Conservation (phyloP, 1,140 invertebrate species). For the Cydia splendana region DNA sequence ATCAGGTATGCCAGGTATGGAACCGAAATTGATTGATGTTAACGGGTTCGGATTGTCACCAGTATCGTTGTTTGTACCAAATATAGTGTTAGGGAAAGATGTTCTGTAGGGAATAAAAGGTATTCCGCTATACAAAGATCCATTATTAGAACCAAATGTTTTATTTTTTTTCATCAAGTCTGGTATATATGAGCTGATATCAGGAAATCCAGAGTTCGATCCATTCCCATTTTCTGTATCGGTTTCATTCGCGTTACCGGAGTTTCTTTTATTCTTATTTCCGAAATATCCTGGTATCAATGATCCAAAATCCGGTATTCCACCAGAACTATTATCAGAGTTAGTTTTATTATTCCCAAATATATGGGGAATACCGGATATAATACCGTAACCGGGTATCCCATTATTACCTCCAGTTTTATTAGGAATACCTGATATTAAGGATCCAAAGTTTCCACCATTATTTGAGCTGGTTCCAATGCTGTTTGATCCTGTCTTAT, state of each 20-base stretch:
- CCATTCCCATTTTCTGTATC: not conserved
- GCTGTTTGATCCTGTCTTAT: not conserved
- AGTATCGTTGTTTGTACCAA: not conserved
- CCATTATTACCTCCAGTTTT: not conserved
- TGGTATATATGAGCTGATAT: not conserved
- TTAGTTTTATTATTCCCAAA: not conserved
- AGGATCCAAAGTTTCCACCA: not conserved
- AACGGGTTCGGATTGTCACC: not conserved
- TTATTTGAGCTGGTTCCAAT: not conserved
- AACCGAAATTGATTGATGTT: not conserved
- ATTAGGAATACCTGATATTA: constrained; percentile 11
- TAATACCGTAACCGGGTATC: not conserved
- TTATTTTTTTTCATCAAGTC: not conserved
- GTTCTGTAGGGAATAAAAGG: not conserved
- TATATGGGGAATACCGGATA: not conserved
- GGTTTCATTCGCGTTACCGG: not conserved
- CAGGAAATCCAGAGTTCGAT: not conserved
- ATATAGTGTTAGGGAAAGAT: not conserved
- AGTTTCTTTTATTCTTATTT: not conserved
- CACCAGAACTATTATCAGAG: not conserved
- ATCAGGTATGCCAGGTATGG: not conserved
- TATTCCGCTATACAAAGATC: not conserved
- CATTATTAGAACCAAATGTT: not conserved
- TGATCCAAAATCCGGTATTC: not conserved
- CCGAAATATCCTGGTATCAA: not conserved